phyloP scores from a whole-genome alignment of 2,113 vertebrate species.

The Myrmophylax atrothorax region DNA sequence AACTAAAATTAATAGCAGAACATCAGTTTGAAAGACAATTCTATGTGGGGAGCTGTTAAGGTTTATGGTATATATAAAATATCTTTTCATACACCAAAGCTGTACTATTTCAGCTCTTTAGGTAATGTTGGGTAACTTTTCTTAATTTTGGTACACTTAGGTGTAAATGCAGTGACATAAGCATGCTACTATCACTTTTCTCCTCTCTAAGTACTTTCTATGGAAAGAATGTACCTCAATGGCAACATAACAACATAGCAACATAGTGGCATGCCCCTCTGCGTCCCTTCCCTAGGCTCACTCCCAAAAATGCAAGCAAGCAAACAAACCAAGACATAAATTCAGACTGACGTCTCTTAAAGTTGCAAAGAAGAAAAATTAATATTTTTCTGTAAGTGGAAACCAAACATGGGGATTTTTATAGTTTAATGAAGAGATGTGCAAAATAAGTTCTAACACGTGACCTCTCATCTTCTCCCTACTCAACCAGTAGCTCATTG shows the following conservation, averaged over 20 bases:
- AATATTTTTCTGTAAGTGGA: neutral
- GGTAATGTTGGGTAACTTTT: accelerated
- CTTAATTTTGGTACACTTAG: neutral
- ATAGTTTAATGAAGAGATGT: neutral
- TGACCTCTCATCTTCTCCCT: neutral
- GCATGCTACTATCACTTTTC: neutral
- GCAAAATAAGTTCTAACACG: neutral
- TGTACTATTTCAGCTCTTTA: neutral
- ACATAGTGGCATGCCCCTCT: too few relatives aligned
- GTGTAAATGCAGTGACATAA: neutral
- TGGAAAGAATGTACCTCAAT: neutral
- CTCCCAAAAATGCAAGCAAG: accelerated
- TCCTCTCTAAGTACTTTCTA: neutral
- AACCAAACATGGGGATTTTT: neutral
- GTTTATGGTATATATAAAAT: neutral
- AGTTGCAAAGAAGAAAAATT: neutral
- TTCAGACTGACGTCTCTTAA: neutral
- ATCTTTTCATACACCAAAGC: neutral
- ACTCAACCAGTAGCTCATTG: neutral
- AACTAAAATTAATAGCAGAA: neutral
- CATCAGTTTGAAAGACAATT: neutral
- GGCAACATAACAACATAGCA: accelerated
- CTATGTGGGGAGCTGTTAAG: accelerated
- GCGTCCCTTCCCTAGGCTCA: too few relatives aligned
- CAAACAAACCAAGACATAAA: neutral